Conservation (phyloP, 2,113 vertebrate species). For the Cygnus atratus region DNA sequence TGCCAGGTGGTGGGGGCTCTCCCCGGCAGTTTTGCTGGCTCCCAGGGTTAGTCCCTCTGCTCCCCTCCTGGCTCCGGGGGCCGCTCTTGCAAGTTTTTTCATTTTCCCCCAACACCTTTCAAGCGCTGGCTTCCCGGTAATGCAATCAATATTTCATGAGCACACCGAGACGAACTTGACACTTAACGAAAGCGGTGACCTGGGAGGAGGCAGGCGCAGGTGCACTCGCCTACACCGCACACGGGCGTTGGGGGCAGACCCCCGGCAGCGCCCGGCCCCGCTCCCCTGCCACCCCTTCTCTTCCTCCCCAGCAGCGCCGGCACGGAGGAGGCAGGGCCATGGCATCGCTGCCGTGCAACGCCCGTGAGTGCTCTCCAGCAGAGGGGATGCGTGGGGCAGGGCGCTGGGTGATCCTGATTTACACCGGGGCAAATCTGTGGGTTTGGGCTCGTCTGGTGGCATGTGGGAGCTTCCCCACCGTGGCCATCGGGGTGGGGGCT, state of each 20-base stretch:
- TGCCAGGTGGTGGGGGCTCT: neutral
- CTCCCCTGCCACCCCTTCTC: neutral
- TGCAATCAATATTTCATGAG: slow-evolving; percentile 51
- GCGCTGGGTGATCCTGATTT: neutral
- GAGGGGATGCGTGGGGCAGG: neutral
- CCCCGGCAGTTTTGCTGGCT: neutral
- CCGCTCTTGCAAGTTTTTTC: neutral
- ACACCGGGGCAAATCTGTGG: neutral
- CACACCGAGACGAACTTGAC: neutral
- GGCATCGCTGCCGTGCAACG: slow-evolving; percentile 63
- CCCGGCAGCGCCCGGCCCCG: rapidly evolving
- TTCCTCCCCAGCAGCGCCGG: slow-evolving; percentile 17
- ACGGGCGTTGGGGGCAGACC: neutral
- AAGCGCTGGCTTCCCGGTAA: slow-evolving; percentile 12
- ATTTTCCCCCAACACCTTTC: neutral
- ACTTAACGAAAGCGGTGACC: slow-evolving; percentile 29
- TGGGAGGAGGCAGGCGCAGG: neutral
- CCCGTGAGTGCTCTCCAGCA: slow-evolving; percentile 63
- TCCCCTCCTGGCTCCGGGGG: rapidly evolving
- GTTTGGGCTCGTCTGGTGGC: neutral
- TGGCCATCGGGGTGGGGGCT: rapidly evolving
- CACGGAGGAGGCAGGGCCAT: slow-evolving; percentile 55
- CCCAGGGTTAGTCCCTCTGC: neutral
- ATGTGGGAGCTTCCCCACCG: neutral
- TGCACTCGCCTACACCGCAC: rapidly evolving